Conservation (phyloP, 2,113 vertebrate genomes). For the Gopherus flavomarginatus region DNA sequence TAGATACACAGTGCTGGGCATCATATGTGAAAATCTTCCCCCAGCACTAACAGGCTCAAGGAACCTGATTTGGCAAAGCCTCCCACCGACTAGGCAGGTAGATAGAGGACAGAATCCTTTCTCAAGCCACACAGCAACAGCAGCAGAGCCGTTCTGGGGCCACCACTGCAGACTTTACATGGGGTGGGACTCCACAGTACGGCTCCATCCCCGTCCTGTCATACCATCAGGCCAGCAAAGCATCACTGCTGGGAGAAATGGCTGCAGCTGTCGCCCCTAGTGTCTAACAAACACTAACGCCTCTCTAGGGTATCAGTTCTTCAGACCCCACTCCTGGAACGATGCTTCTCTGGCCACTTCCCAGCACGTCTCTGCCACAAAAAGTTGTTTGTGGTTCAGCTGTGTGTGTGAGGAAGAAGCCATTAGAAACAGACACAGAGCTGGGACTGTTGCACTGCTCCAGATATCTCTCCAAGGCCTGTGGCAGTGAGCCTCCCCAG, state of each 20-base stretch:
- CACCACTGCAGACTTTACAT: neutral
- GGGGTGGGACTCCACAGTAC: neutral
- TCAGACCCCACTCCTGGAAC: neutral
- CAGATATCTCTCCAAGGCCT: neutral
- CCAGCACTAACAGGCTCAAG: neutral
- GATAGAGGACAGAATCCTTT: conserved; percentile 14
- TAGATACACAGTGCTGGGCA: neutral
- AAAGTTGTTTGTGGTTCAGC: neutral
- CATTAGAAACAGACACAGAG: neutral
- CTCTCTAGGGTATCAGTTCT: neutral
- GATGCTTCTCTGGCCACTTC: neutral
- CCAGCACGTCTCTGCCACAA: neutral
- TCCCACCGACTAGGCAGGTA: neutral
- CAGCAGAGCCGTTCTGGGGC: neutral
- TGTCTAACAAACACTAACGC: neutral
- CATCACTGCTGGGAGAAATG: neutral
- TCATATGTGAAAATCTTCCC: conserved; percentile 1
- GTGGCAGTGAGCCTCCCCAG: too few species aligned
- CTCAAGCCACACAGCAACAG: neutral
- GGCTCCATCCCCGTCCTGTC: neutral
- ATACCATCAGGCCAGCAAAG: neutral
- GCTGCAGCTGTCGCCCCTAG: neutral
- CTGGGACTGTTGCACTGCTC: neutral
- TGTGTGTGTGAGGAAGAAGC: neutral
- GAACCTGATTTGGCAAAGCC: neutral